A percentile compares a stretch with the other conserved stretches of the same genome.
Conservation (phyloP, 1,140 invertebrate genomes). For the Cyclina sinensis region DNA sequence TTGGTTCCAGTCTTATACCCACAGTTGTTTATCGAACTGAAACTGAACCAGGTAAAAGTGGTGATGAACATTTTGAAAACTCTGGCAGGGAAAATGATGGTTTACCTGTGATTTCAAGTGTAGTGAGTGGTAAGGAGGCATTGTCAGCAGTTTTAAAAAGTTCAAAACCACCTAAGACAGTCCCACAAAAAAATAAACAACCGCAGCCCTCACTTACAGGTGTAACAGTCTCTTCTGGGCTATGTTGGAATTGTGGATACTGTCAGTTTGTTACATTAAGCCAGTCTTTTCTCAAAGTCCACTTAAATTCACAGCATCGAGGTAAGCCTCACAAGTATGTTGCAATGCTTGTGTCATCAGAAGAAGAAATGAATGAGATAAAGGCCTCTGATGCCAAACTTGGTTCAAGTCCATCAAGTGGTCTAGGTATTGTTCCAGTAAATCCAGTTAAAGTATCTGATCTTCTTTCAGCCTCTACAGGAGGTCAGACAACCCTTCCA, state of each 20-base stretch:
- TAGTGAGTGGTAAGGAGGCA: constrained; percentile 41
- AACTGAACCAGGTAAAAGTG: background rate
- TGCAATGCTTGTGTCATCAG: constrained; percentile 77
- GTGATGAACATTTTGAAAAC: background rate
- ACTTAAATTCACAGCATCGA: constrained; percentile 76
- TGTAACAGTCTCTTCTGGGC: constrained; percentile 69
- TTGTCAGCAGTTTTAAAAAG: background rate
- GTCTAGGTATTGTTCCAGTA: background rate
- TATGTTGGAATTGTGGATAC: constrained; percentile 84
- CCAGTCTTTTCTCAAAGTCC: constrained; percentile 80
- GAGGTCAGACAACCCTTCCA: background rate
- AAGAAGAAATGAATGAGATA: constrained; percentile 73
- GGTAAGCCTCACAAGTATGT: constrained; percentile 81
- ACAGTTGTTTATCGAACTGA: no score
- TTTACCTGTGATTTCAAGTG: constrained; percentile 44
- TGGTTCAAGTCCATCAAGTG: constrained; percentile 36
- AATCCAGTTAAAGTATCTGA: background rate
- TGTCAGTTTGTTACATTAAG: constrained; percentile 80
- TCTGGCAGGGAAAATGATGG: background rate
- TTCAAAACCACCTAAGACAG: background rate
- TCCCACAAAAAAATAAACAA: background rate
- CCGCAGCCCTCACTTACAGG: background rate
- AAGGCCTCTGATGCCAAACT: constrained; percentile 72
- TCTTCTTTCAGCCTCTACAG: background rate
- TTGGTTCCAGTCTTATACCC: no score